Evolutionary conservation across 2,113 vertebrate genomes (phyloP).

Genomic region (Chroicocephalus ridibundus): DNA sequence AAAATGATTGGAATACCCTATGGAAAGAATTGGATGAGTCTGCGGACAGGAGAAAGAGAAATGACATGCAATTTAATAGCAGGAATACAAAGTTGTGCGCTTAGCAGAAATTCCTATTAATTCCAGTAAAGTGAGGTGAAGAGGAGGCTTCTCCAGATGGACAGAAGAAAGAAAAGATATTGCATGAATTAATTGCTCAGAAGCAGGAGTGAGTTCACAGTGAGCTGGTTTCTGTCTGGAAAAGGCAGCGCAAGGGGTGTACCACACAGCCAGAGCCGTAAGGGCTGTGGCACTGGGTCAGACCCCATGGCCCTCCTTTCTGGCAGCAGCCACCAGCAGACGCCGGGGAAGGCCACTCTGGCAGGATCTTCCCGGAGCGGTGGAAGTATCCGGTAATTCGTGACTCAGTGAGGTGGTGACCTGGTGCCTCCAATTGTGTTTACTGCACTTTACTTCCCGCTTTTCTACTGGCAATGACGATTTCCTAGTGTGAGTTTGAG

Average conservation of each 20-base stretch:
- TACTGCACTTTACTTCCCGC: not conserved
- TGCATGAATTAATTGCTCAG: not conserved
- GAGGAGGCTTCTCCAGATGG: not conserved
- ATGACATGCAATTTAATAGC: not conserved
- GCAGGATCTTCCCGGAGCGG: not conserved
- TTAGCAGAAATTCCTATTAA: not conserved
- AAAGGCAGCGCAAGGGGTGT: fast-evolving
- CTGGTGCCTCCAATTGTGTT: not conserved
- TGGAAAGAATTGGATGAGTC: not conserved
- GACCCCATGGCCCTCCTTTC: fast-evolving
- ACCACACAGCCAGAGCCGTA: not conserved
- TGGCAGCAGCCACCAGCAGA: not conserved
- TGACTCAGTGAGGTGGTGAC: not conserved
- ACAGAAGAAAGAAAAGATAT: not conserved
- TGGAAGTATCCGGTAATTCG: not conserved
- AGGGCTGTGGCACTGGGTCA: fast-evolving
- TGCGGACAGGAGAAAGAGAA: not conserved
- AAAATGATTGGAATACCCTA: not conserved
- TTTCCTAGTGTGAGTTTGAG: not conserved
- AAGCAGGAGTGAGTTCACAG: not conserved
- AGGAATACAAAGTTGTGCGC: not conserved
- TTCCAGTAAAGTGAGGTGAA: not conserved
- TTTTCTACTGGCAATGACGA: not conserved
- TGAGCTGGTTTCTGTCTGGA: not conserved
- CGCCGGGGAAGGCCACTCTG: not conserved